Base-by-base conservation (phyloP, 2,113 vertebrate species). In the Leiothrix lutea region DNA sequence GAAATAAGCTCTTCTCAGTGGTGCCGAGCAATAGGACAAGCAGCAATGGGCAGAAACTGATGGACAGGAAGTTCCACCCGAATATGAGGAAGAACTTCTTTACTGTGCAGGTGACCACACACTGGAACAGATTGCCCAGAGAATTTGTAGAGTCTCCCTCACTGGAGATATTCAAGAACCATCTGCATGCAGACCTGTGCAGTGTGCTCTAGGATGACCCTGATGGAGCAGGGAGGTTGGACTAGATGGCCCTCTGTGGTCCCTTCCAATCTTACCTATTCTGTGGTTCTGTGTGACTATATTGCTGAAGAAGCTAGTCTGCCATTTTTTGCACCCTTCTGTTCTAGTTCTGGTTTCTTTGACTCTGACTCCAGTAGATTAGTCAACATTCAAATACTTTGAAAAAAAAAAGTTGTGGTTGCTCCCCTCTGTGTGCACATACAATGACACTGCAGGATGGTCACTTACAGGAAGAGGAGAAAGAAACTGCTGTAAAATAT, bases 371-470 rank as follows among this genome's bases (percentile, higher is more conserved):
- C 21, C 6, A 31, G 18, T 8, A 56, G 21, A 47, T 72, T 35
- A 75, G 26, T 31, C 26, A 75, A 79, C 11, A 79, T 16, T 70
- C 11, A 81, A 92, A 74, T 33, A 51, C 6, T 50, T 29, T 0
- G 0, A 13, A 47, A 54, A 35, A 35, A 53, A 45, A 31, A 40
- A 12, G 6, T 44, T 70, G 8, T 33, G n/a, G 47, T 73, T 48
- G 26, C 29, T 77, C 28, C 48, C 9, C 8, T 92, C 23, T 54
- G 4, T 42, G 28, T 35, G n/a, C 40, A 56, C 25, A 23, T 22
- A 47, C 3, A 29, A 24, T 44, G 62, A 69, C 28, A 58, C 5
- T 2, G 1, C 36, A 65, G 1, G 4, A 83, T 1, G 2, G 36
- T 73, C 50, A 35, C 14, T 86, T 86, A 45, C 23, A 60, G 29